Conservation (phyloP, 2,888 invertebrate species). For the Muschampia plurimacula region DNA sequence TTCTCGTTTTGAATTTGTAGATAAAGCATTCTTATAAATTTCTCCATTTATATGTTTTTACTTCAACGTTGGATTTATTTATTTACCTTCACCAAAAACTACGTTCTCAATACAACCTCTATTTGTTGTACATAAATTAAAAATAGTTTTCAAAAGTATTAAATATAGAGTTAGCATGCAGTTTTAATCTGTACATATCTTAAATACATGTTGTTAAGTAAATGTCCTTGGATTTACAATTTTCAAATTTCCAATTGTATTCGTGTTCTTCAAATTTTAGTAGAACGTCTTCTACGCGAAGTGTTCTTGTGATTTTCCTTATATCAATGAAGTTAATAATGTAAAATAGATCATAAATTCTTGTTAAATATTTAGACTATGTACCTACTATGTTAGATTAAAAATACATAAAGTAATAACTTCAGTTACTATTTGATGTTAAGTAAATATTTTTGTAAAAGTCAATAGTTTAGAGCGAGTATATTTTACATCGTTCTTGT, state of each 20-base stretch:
- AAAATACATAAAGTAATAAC: constrained; percentile 35
- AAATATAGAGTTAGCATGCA: constrained; percentile 48
- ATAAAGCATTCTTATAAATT: background rate
- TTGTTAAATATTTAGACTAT: constrained; percentile 48
- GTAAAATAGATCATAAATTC: constrained; percentile 45
- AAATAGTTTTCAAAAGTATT: constrained; percentile 64
- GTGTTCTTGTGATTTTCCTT: constrained; percentile 55
- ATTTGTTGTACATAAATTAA: constrained; percentile 25
- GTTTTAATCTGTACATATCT: constrained; percentile 61
- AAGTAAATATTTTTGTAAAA: constrained; percentile 47
- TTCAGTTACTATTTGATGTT: constrained; percentile 41
- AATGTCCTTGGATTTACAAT: constrained; percentile 45
- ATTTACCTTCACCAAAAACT: background rate
- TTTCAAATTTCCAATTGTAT: constrained; percentile 49
- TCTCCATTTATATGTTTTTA: background rate
- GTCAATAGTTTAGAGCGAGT: constrained; percentile 42
- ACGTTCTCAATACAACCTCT: constrained; percentile 7
- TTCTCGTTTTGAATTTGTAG: constrained; percentile 1
- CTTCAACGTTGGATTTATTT: constrained; percentile 1
- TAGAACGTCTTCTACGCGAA: constrained; percentile 48
- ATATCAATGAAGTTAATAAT: constrained; percentile 45
- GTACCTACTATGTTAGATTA: constrained; percentile 40
- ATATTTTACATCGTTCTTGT: constrained; percentile 33
- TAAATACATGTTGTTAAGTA: constrained; percentile 50
- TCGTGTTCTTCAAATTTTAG: constrained; percentile 50